A percentile compares a stretch with the other conserved stretches of the same genome.
Evolutionary conservation across 2,797 vertebrate species (phyloP).

Genomic region (Melanotaenia boesemani): DNA sequence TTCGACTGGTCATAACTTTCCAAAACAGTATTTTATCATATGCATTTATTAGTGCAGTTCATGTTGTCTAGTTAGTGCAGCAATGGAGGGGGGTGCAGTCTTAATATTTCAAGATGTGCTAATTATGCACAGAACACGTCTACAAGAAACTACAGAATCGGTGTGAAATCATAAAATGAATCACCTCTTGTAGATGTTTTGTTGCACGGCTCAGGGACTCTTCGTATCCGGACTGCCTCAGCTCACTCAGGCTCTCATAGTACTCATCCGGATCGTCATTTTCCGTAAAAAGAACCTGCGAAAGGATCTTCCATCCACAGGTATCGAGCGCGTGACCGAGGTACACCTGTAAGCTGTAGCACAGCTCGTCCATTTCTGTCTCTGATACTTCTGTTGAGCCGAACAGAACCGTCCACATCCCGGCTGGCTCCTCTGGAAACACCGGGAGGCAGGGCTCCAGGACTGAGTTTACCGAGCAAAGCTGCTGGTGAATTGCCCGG

Average conservation of each 20-base stretch:
- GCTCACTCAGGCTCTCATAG: conserved; percentile 96
- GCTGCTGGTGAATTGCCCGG: conserved; percentile 89
- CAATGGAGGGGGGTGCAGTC: too few species aligned
- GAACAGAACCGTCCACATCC: conserved; percentile 95
- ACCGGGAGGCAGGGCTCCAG: conserved; percentile 91
- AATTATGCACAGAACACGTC: background rate
- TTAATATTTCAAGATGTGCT: conserved; percentile 18
- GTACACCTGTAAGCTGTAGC: conserved; percentile 90
- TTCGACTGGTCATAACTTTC: background rate
- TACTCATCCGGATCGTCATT: conserved; percentile 95
- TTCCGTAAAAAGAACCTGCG: conserved; percentile 94
- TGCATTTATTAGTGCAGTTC: background rate
- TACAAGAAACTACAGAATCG: too few species aligned
- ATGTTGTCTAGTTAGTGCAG: background rate
- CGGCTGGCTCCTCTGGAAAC: conserved; percentile 93
- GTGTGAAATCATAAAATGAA: background rate
- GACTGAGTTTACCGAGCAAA: conserved; percentile 93
- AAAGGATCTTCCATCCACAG: conserved; percentile 97
- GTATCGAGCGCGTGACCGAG: conserved; percentile 92
- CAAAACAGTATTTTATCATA: background rate
- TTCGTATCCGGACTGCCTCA: conserved; percentile 93
- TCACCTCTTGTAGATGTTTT: conserved; percentile 91
- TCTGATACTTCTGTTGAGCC: conserved; percentile 84
- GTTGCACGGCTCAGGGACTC: conserved; percentile 89
- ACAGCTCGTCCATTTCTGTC: conserved; percentile 88